Evolutionary conservation across 2,113 vertebrate genomes (phyloP).

Genomic region (Rattus rattus): DNA sequence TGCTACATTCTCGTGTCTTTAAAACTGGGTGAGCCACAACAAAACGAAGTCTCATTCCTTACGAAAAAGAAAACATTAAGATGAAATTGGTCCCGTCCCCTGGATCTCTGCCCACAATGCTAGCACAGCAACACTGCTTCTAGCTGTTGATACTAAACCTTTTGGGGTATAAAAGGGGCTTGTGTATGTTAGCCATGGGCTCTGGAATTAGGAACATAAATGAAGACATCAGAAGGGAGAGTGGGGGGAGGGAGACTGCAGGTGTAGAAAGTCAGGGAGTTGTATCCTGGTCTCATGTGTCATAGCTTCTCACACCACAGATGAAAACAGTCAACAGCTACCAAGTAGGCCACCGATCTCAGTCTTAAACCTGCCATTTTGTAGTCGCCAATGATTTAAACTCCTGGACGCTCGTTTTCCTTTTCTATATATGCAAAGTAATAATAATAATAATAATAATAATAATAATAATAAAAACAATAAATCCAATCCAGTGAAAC

Average conservation of each 20-base stretch:
- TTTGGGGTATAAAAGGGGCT: neutral
- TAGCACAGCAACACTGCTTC: neutral
- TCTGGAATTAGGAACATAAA: neutral
- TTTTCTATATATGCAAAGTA: neutral
- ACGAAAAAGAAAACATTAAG: neutral
- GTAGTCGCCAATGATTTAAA: neutral
- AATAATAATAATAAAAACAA: neutral
- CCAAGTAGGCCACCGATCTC: neutral
- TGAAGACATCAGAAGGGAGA: neutral
- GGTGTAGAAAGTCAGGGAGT: neutral
- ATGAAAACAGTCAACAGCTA: neutral
- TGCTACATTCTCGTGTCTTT: neutral
- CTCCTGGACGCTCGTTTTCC: neutral
- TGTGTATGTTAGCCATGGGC: neutral
- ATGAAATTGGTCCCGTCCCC: neutral
- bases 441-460: no score
- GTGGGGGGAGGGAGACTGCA: no score
- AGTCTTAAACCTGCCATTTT: neutral
- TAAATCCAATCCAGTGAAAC: neutral
- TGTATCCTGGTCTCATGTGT: neutral
- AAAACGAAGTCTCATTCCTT: slow-evolving; percentile 3
- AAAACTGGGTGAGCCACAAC: neutral
- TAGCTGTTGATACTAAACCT: neutral
- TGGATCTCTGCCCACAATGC: neutral
- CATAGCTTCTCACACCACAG: neutral